Conservation (phyloP, 2,888 invertebrate species). For the Sinodicranocentrus sp. region DNA sequence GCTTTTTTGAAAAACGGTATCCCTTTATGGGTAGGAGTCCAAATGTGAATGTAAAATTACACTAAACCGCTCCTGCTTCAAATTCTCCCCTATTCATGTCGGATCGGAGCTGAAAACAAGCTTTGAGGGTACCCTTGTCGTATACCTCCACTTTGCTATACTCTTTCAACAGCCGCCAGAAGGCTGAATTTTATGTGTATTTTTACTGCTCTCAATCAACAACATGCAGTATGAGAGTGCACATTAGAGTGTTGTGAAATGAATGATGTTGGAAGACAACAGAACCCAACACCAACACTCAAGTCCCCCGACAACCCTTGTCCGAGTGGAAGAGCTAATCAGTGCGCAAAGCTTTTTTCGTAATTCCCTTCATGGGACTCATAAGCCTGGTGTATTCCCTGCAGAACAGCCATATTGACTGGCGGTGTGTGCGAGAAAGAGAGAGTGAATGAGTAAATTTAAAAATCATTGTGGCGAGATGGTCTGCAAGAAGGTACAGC, state of each 20-base stretch:
- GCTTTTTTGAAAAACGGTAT: constrained; percentile 71
- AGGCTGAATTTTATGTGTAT: no score
- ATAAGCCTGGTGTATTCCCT: constrained; percentile 27
- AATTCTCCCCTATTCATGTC: constrained; percentile 15
- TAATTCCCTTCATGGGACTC: constrained; percentile 27
- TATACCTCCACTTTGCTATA: no score
- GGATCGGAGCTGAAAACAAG: neutral
- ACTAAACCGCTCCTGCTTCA: constrained; percentile 15
- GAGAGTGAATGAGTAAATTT: neutral
- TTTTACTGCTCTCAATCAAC: no score
- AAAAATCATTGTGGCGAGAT: neutral
- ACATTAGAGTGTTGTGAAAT: neutral
- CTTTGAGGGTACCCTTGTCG: constrained; percentile 17
- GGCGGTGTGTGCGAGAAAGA: neutral
- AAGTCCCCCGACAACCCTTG: constrained; percentile 28
- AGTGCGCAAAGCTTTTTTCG: constrained; percentile 25
- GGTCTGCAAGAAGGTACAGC: neutral
- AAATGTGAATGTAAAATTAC: constrained; percentile 45
- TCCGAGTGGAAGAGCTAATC: constrained; percentile 31
- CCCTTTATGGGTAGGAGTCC: constrained; percentile 40
- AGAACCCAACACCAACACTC: constrained; percentile 10
- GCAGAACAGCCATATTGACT: constrained; percentile 43
- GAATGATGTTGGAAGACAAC: constrained; percentile 23
- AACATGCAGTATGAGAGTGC: no score
- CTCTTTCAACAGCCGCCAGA: no score